Conservation (phyloP, 2,888 invertebrate genomes). For the Napeogenes inachia region DNA sequence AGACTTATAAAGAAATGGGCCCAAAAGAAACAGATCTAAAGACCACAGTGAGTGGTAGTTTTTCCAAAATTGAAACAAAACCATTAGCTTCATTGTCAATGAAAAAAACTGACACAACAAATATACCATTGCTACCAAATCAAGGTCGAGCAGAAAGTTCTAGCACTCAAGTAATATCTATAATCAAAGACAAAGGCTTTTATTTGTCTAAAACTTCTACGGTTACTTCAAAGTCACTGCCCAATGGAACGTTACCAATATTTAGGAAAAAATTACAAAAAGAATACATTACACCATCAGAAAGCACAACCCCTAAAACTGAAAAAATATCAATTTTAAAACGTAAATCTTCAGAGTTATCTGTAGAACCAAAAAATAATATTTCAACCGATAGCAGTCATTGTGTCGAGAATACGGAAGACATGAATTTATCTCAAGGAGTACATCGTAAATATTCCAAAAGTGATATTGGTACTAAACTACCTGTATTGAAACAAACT, state of each 20-base stretch:
- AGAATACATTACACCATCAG: not conserved
- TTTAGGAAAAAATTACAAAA: not conserved
- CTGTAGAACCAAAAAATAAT: not conserved
- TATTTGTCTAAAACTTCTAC: not conserved
- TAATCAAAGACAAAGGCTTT: not conserved
- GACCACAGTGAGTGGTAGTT: not conserved
- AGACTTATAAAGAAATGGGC: not conserved
- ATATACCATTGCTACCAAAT: not conserved
- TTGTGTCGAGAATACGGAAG: not conserved
- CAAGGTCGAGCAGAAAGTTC: not conserved
- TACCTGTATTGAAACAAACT: conserved; percentile 17
- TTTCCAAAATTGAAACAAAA: no score
- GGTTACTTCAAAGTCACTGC: not conserved
- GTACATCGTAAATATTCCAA: conserved; percentile 4
- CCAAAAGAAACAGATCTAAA: conserved; percentile 9
- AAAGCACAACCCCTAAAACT: not conserved
- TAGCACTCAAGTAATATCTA: not conserved
- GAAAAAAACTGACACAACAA: no score
- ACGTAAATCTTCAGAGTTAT: not conserved
- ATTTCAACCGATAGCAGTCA: not conserved
- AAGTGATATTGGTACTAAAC: conserved; percentile 11
- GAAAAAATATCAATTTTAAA: conserved; percentile 3
- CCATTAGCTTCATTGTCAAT: no score
- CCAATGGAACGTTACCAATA: not conserved
- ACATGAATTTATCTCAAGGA: not conserved